Base-by-base conservation (phyloP, 2,797 vertebrate species). In the Oreochromis grahami region DNA sequence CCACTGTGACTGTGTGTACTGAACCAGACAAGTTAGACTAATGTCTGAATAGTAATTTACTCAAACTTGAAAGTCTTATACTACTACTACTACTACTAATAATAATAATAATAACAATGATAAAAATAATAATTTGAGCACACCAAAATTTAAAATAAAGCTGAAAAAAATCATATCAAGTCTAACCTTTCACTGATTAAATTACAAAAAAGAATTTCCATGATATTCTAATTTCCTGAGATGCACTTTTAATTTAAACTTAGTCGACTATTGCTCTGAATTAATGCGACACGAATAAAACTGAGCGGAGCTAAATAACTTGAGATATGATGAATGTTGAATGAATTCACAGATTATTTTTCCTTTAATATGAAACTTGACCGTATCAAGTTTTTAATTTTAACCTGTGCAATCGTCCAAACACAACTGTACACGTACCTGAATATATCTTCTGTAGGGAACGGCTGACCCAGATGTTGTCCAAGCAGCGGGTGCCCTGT, bases 381-480 rank as follows among this genome's bases (percentile, higher is more conserved):
- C 34, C 6, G 13, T 7, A 63, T 60, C 6, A 38, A 8, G 19
- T 19, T 60, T 34, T 60, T 19, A 34, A 60, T 19, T 9, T 60
- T 34, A 60, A 60, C 34, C 15, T 34, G n/a, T 52, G 51, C 51
- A 52, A 52, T 5, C 7, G 56, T 78, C 12, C 13, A 41, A 21
- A 65, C 19, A 3, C 21, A 32, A 1, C n/a, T 29, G 1, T 1
- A 11, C 7, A 15, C 12, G 24, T 29, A 99, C 98, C 98, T 88
- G 98, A 97, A 93, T 97, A 98, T 45, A 97, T 92, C 93, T 98
- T 99, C 89, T 97, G 98, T 76, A 99, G 84, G 83, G 96, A 96
- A 76, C 96, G 97, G 70, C 97, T 99, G 95, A 99, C 85, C 98
- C 98, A 99, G 96, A 99, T 98, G 95, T 99, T 99, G 90, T 98